Evolutionary conservation across 2,113 vertebrate species (phyloP).

Genomic region (Odontesthes bonariensis): DNA sequence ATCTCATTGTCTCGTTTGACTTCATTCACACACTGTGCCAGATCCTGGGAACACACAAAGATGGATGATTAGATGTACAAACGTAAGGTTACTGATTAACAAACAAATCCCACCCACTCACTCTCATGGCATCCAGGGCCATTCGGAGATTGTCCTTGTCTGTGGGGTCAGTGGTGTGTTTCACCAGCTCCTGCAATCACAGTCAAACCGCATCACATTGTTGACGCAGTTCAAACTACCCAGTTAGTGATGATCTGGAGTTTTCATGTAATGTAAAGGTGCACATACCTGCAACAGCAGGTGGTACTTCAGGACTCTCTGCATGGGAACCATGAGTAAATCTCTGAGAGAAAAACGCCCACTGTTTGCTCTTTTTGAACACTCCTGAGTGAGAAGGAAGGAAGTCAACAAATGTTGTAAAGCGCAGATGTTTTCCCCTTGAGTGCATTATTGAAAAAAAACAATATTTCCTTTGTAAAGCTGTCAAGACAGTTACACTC

Average conservation of each 20-base stretch:
- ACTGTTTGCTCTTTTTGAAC: constrained; percentile 91
- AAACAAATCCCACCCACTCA: constrained; percentile 51
- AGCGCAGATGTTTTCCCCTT: not conserved
- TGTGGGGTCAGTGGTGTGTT: constrained; percentile 84
- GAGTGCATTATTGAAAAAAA: too few relatives aligned
- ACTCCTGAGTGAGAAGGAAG: constrained; percentile 82
- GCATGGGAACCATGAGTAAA: constrained; percentile 95
- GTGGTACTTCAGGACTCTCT: constrained; percentile 93
- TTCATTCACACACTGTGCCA: constrained; percentile 92
- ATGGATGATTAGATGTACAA: not conserved
- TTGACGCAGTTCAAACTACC: not conserved
- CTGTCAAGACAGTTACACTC: too few relatives aligned
- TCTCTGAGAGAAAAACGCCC: constrained; percentile 91
- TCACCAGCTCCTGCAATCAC: constrained; percentile 87
- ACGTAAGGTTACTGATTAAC: not conserved
- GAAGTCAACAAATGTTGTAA: not conserved
- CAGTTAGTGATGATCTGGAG: not conserved
- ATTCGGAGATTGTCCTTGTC: constrained; percentile 89
- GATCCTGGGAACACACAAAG: constrained; percentile 78
- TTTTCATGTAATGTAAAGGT: not conserved
- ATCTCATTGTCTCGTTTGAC: constrained; percentile 94
- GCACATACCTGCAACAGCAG: constrained; percentile 80
- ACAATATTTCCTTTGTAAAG: too few relatives aligned
- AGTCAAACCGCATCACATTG: constrained; percentile 4
- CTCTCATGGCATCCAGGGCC: constrained; percentile 90